Base-by-base conservation (phyloP, 2,113 vertebrate species). In the Peromyscus maniculatus region DNA sequence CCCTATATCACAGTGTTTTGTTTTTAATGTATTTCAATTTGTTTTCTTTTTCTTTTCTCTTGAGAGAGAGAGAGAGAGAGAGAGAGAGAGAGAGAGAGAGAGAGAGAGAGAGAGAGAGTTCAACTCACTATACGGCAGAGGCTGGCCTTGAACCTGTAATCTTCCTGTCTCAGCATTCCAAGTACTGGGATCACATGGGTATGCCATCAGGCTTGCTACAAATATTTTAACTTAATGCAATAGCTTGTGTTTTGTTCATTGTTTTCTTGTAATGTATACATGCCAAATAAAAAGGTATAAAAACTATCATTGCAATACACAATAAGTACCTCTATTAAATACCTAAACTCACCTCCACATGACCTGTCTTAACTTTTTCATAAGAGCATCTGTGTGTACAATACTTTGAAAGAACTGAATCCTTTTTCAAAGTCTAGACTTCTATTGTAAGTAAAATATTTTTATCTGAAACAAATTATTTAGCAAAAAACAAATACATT, bases 401-500 rank as follows among this genome's bases (percentile, higher is more conserved):
- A 57, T 84, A 95, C 64, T 4, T 59, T 80, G 24, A 88, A 74
- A 67, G 5, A 95, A 93, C 8, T 87, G 17, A 84, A 49, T 59
- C 79, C 69, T 39, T 87, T 97, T 94, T 82, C 39, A 89, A 95
- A 97, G 66, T 77, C 46, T 89, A 62, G 36, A 80, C 16, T 84
- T n/a, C 19, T 66, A 84, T 71, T 92, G 67, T n/a, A 79, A 82
- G 62, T 80, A 93, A 87, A 91, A 75, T 90, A 94, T 64, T 90
- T 93, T 95, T n/a, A 83, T 69, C 28, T 69, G 52, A 95, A 79
- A 95, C 11, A 92, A 97, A 96, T 79, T 94, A 36, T 94, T 1
- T 86, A 94, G 39, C 43, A 87, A 55, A 22, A 59, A 72, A 62
- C 5, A 72, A 36, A 94, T 71, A 93, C 36, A 87, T 92, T 84